phyloP scores from a whole-genome alignment of 2,888 invertebrate genomes.

The Epinotia demarniana region DNA sequence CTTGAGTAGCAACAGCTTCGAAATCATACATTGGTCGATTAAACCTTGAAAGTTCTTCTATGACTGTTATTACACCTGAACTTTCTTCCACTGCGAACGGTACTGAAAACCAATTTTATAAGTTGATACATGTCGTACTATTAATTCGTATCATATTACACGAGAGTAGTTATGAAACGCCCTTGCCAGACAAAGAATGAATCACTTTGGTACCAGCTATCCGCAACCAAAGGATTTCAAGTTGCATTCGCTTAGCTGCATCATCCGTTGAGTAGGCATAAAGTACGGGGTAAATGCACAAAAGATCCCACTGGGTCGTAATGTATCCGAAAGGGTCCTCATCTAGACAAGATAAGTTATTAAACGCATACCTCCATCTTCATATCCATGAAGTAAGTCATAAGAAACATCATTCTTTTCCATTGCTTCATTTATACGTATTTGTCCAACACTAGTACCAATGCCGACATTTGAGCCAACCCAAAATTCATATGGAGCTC shows the following conservation, averaged over 20 bases:
- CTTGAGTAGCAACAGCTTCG: conserved; percentile 91
- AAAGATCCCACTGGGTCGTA: too few relatives aligned
- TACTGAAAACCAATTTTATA: conserved; percentile 82
- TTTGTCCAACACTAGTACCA: conserved; percentile 94
- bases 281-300: too few relatives aligned
- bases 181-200: too few relatives aligned
- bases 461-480: conserved; percentile 93
- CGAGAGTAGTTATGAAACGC: conserved; percentile 20
- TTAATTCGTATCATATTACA: background rate
- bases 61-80: conserved; percentile 94
- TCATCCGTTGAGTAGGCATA: too few relatives aligned
- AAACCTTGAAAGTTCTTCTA: conserved; percentile 89
- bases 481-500: conserved; percentile 95
- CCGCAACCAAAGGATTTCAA: too few relatives aligned
- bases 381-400: conserved; percentile 93
- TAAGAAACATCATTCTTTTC: conserved; percentile 88
- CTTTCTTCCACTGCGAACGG: conserved; percentile 96
- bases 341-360: background rate
- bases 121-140: background rate
- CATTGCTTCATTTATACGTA: conserved; percentile 89
- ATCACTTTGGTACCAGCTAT: too few relatives aligned
- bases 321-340: too few relatives aligned
- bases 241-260: too few relatives aligned
- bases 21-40: conserved; percentile 89
- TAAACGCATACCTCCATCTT: conserved; percentile 87